phyloP scores from a whole-genome alignment of 2,797 vertebrate species.

The Mormyrops attenuatus region DNA sequence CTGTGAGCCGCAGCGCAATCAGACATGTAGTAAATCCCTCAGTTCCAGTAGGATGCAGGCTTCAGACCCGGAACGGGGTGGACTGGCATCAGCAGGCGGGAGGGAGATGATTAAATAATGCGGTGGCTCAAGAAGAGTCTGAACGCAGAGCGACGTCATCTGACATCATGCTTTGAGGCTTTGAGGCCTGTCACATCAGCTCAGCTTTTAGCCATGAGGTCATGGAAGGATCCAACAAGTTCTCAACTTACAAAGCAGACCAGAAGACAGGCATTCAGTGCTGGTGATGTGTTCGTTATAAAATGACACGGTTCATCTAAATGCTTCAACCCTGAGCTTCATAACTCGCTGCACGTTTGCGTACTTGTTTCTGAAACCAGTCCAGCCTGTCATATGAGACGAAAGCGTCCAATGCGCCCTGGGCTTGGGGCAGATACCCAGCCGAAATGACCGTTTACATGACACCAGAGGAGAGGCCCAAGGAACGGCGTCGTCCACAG shows the following conservation, averaged over 20 bases:
- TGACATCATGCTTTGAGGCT: neutral
- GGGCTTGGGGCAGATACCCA: neutral
- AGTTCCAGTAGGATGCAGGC: neutral
- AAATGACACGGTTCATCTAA: neutral
- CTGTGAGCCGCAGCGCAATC: neutral
- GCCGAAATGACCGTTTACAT: neutral
- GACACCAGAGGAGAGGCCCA: neutral
- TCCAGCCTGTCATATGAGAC: neutral
- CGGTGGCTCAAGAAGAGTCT: neutral
- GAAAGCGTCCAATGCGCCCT: neutral
- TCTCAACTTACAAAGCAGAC: constrained; percentile 6
- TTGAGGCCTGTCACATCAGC: neutral
- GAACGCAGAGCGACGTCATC: neutral
- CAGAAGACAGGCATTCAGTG: constrained; percentile 34
- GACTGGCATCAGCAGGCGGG: neutral
- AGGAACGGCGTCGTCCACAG: neutral
- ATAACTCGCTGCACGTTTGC: neutral
- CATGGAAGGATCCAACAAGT: neutral
- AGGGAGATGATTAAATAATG: neutral
- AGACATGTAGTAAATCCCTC: neutral
- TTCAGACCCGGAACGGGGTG: neutral
- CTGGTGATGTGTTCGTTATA: neutral
- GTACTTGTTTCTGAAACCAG: neutral
- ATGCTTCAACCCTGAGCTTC: neutral
- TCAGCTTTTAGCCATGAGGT: constrained; percentile 3